Evolutionary conservation across 2,888 invertebrate species (phyloP).

Genomic region (Dolichopus griseipennis): DNA sequence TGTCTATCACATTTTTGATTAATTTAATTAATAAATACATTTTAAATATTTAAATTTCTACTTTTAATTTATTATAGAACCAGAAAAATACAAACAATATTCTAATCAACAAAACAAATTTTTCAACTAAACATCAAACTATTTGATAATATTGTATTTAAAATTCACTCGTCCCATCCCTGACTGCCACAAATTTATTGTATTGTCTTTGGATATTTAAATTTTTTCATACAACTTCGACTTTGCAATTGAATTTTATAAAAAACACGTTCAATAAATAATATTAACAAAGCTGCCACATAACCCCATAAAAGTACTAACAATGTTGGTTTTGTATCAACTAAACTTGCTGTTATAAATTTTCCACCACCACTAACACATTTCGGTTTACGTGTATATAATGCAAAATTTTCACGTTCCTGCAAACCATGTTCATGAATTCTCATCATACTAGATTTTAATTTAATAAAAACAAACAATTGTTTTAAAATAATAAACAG

Average conservation of each 20-base stretch:
- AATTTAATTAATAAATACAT: too few relatives aligned
- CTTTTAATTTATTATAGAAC: too few relatives aligned
- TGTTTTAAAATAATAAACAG: too few relatives aligned
- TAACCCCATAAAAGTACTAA: constrained; percentile 44
- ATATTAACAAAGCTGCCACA: constrained; percentile 27
- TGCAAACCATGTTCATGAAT: constrained; percentile 54
- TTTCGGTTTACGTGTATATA: constrained; percentile 53
- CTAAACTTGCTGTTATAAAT: constrained; percentile 55
- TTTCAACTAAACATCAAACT: too few relatives aligned
- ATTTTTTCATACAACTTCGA: background rate
- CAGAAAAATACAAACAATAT: too few relatives aligned
- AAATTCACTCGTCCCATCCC: too few relatives aligned
- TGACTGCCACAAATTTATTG: too few relatives aligned
- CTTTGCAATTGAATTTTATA: background rate
- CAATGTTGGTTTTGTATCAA: constrained; percentile 51
- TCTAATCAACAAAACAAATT: too few relatives aligned
- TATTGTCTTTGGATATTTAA: too few relatives aligned
- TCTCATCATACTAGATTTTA: constrained; percentile 44
- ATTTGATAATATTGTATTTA: too few relatives aligned
- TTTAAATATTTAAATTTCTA: too few relatives aligned
- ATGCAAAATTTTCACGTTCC: constrained; percentile 46
- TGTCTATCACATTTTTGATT: too few relatives aligned
- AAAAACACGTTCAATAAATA: background rate
- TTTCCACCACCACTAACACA: constrained; percentile 44
- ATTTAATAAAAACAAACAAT: constrained; percentile 22